phyloP scores from a whole-genome alignment of 2,113 vertebrate species.

The Bagarius yarrelli region DNA sequence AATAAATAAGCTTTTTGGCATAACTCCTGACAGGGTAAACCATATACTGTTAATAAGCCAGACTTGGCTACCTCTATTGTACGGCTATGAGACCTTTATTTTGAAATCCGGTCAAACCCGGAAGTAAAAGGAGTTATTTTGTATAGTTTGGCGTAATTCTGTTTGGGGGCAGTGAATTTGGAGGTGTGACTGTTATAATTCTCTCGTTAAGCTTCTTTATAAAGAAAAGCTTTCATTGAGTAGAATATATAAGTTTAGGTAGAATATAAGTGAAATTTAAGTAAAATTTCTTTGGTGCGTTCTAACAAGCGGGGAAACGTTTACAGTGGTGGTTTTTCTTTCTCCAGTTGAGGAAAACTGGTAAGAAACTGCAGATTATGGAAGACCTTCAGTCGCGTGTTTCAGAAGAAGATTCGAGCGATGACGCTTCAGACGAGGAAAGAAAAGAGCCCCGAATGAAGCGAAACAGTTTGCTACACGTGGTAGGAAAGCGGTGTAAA shows the following conservation, averaged over 20 bases:
- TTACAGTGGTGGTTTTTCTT: too few species aligned
- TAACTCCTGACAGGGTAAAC: too few species aligned
- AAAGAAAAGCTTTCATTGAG: neutral
- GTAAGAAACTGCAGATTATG: conserved; percentile 46
- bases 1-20: too few species aligned
- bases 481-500: neutral
- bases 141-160: neutral
- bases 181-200: neutral
- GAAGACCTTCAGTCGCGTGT: conserved; percentile 45
- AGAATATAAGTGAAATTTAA: too few species aligned
- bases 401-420: neutral
- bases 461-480: conserved; percentile 5
- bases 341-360: too few species aligned
- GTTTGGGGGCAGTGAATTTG: neutral
- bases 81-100: neutral
- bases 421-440: conserved; percentile 18
- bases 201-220: neutral
- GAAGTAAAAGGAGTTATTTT: neutral
- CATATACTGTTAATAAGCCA: too few species aligned
- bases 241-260: too few species aligned
- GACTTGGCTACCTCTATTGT: too few species aligned
- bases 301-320: too few species aligned
- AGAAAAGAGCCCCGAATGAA: neutral
- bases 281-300: too few species aligned
- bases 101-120: neutral